phyloP scores from a whole-genome alignment of 2,113 vertebrate species.

The Cairina moschata region DNA sequence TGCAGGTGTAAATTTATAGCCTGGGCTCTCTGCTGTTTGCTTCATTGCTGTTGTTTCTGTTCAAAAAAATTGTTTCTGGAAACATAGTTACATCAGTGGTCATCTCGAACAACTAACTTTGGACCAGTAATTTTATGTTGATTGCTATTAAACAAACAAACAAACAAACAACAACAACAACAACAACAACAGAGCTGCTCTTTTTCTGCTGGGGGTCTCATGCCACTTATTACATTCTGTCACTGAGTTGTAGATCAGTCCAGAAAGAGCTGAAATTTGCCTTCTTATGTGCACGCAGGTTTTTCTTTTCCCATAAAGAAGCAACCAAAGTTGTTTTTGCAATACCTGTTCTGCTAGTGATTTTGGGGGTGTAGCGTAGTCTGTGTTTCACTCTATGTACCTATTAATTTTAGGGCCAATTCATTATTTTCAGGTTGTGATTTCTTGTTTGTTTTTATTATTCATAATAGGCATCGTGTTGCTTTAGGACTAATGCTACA shows the following conservation, averaged over 20 bases:
- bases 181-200: rapidly evolving
- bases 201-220: neutral
- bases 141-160: neutral
- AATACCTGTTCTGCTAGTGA: neutral
- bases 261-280: neutral
- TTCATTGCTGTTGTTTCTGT: neutral
- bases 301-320: neutral
- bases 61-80: neutral
- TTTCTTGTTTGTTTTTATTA: neutral
- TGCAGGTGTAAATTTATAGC: neutral
- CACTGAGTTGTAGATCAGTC: too few relatives aligned
- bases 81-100: neutral
- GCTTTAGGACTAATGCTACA: neutral
- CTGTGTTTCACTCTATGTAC: neutral
- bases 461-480: rapidly evolving
- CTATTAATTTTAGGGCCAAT: neutral
- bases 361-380: neutral
- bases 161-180: too few relatives aligned
- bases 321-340: neutral
- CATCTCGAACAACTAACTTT: neutral
- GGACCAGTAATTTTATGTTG: neutral
- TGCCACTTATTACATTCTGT: neutral
- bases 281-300: rapidly evolving
- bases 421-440: neutral
- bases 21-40: neutral